These are phyloP conservation scores for Psilopsiagon aurifrons DNA, from an alignment of 2,113 vertebrate species.

Conservation along the genomic window DNA sequence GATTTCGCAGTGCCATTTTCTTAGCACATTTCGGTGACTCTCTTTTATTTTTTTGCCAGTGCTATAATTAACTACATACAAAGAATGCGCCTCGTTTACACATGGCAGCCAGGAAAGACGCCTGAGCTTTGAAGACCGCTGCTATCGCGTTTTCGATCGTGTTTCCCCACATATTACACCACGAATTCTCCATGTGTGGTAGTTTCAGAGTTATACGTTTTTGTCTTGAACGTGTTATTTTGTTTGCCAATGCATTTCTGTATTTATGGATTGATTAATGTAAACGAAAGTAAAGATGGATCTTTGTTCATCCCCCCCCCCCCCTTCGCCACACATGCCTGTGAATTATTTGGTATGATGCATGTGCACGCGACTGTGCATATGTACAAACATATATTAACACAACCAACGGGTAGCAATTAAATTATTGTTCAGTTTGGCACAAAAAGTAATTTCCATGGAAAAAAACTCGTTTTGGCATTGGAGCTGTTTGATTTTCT, in stretches of 20 bases:
- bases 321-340: background rate
- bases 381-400: constrained; percentile 8
- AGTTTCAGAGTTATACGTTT: constrained; percentile 23
- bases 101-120: constrained; percentile 42
- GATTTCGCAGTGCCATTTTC: background rate
- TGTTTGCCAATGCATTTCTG: constrained; percentile 3
- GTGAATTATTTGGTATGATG: constrained; percentile 21
- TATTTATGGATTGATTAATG: constrained; percentile 33
- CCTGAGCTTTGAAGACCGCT: constrained; percentile 26
- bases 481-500: background rate
- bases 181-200: constrained; percentile 51
- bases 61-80: constrained; percentile 57
- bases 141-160: constrained; percentile 37
- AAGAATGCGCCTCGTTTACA: constrained; percentile 23
- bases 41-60: background rate
- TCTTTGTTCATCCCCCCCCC: background rate
- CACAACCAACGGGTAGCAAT: background rate
- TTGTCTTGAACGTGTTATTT: constrained; percentile 30
- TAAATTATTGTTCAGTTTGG: background rate
- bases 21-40: background rate
- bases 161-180: constrained; percentile 28
- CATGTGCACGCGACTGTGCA: background rate
- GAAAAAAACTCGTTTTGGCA: fast-evolving
- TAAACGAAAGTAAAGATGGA: constrained; percentile 45
- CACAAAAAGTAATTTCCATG: background rate